phyloP scores from a whole-genome alignment of 2,113 vertebrate genomes.

The Neotragus moschatus region DNA sequence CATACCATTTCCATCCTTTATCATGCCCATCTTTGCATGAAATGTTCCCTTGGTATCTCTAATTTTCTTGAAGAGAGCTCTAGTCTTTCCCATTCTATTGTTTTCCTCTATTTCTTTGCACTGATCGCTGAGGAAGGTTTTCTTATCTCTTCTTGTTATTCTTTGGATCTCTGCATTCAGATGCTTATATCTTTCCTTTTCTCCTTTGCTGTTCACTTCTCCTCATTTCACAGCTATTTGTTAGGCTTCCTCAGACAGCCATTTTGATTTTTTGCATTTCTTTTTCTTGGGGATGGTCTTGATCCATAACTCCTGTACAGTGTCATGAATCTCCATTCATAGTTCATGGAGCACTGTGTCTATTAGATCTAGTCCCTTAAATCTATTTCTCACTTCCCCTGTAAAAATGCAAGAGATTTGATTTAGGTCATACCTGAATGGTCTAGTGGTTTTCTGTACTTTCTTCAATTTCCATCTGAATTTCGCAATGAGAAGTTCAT shows the following conservation, averaged over 20 bases:
- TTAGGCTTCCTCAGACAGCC: not conserved
- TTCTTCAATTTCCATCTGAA: not conserved
- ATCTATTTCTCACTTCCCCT: not conserved
- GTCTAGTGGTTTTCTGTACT: not conserved
- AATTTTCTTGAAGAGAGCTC: not conserved
- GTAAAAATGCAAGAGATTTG: not conserved
- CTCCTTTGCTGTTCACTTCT: not conserved
- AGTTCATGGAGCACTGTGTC: not conserved
- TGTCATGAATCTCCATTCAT: not conserved
- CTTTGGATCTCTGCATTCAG: not conserved
- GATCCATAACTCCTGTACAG: not conserved
- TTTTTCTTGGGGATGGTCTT: not conserved
- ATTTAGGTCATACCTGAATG: not conserved
- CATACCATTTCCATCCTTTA: not conserved
- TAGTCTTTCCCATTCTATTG: not conserved
- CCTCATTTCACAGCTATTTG: not conserved
- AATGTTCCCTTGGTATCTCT: not conserved
- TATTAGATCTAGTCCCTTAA: not conserved
- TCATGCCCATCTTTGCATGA: not conserved
- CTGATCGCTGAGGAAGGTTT: accelerated
- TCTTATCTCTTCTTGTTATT: not conserved
- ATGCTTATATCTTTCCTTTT: not conserved
- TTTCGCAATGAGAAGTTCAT: not conserved
- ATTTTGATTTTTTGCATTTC: not conserved
- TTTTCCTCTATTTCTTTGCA: not conserved